phyloP scores from a whole-genome alignment of 2,888 invertebrate genomes.

The Ophion costatus region DNA sequence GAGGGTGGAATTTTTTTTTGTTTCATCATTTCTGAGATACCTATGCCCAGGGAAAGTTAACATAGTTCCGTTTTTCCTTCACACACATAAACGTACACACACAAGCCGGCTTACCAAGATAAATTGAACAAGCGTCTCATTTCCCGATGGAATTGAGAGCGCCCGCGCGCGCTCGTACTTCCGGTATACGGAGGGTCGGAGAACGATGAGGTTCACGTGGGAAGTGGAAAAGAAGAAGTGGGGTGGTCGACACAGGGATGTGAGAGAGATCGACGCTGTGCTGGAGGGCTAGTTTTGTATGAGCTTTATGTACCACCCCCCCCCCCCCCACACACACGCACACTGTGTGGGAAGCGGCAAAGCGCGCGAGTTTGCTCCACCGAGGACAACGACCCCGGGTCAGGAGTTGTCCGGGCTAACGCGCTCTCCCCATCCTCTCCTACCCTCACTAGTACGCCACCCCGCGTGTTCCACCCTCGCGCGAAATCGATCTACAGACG shows the following conservation, averaged over 20 bases:
- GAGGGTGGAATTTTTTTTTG: constrained; percentile 4
- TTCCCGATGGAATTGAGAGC: constrained; percentile 49
- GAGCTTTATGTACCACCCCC: background rate
- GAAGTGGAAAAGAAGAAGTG: constrained; percentile 1
- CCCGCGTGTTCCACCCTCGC: constrained; percentile 52
- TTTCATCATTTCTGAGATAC: constrained; percentile 8
- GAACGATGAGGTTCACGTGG: background rate
- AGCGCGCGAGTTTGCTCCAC: constrained; percentile 66
- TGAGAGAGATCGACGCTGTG: constrained; percentile 32
- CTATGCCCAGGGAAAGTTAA: background rate
- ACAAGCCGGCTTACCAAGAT: constrained; percentile 40
- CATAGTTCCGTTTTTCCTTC: constrained; percentile 1
- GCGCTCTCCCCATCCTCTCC: constrained; percentile 57
- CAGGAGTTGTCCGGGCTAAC: constrained; percentile 75
- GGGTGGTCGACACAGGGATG: background rate
- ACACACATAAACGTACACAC: background rate
- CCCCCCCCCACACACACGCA: constrained; percentile 14
- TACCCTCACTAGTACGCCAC: constrained; percentile 63
- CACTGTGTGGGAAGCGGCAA: constrained; percentile 18
- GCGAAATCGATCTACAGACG: constrained; percentile 64
- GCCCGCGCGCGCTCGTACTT: constrained; percentile 38
- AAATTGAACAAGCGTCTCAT: constrained; percentile 57
- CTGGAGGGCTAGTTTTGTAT: constrained; percentile 50
- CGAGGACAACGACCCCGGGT: constrained; percentile 80
- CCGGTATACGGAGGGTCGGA: constrained; percentile 25